Conservation (phyloP, 2,797 vertebrate species). For the Hemitrygon akajei region DNA sequence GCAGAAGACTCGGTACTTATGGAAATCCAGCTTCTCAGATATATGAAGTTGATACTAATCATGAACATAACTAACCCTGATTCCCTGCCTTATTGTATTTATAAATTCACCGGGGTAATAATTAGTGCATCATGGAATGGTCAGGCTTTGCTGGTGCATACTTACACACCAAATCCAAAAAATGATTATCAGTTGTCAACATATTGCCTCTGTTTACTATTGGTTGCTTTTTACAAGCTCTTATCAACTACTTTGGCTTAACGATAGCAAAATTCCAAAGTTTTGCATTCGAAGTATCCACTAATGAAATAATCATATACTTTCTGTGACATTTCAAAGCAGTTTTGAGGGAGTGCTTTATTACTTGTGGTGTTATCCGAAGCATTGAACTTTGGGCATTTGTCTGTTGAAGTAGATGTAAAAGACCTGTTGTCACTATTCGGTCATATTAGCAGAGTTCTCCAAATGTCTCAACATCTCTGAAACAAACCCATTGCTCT, state of each 20-base stretch:
- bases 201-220: neutral
- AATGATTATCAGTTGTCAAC: neutral
- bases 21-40: neutral
- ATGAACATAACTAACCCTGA: neutral
- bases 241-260: neutral
- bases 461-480: neutral
- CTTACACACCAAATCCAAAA: neutral
- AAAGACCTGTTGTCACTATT: neutral
- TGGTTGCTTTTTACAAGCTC: neutral
- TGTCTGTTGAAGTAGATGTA: neutral
- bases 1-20: neutral
- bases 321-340: neutral
- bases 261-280: neutral
- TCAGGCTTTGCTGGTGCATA: neutral
- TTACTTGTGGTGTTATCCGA: neutral
- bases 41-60: neutral
- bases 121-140: neutral
- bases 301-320: neutral
- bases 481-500: neutral
- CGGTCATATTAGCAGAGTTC: neutral
- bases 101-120: neutral
- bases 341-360: neutral
- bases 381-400: neutral
- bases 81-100: neutral
- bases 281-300: neutral